These are phyloP conservation scores for Polyploca ridens DNA, from an alignment of 2,888 invertebrate genomes.

Conservation along the genomic window DNA sequence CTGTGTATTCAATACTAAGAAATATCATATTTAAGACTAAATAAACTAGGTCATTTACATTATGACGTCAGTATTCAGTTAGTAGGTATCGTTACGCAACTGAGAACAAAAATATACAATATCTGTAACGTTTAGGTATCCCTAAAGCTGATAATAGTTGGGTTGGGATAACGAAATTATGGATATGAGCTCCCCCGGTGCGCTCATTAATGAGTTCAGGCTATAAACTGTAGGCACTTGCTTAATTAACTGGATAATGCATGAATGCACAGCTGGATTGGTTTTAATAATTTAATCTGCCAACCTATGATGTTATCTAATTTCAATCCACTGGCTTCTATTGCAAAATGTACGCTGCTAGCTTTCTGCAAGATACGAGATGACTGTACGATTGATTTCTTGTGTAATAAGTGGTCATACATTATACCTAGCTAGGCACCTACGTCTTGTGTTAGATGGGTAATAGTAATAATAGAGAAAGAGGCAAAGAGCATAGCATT, in stretches of 20 bases:
- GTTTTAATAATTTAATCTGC: neutral
- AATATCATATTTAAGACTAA: too few species aligned
- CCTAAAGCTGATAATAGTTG: constrained; percentile 27
- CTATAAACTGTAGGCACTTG: constrained; percentile 52
- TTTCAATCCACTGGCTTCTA: neutral
- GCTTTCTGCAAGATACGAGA: too few species aligned
- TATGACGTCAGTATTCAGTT: too few species aligned
- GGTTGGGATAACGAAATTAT: constrained; percentile 49
- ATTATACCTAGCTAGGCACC: too few species aligned
- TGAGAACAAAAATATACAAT: neutral
- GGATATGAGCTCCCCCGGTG: constrained; percentile 40
- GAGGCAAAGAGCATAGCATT: too few species aligned
- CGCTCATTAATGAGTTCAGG: constrained; percentile 48
- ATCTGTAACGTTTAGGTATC: neutral
- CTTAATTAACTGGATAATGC: constrained; percentile 56
- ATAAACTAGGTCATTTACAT: too few species aligned
- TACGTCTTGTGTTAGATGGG: too few species aligned
- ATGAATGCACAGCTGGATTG: constrained; percentile 21
- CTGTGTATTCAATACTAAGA: too few species aligned
- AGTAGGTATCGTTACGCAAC: neutral
- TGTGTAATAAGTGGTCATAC: too few species aligned
- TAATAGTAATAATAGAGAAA: too few species aligned
- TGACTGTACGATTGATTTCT: too few species aligned
- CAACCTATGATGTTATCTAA: neutral
- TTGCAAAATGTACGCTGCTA: too few species aligned